phyloP scores from a whole-genome alignment of 2,797 vertebrate genomes.

The Acrocephalus scirpaceus region DNA sequence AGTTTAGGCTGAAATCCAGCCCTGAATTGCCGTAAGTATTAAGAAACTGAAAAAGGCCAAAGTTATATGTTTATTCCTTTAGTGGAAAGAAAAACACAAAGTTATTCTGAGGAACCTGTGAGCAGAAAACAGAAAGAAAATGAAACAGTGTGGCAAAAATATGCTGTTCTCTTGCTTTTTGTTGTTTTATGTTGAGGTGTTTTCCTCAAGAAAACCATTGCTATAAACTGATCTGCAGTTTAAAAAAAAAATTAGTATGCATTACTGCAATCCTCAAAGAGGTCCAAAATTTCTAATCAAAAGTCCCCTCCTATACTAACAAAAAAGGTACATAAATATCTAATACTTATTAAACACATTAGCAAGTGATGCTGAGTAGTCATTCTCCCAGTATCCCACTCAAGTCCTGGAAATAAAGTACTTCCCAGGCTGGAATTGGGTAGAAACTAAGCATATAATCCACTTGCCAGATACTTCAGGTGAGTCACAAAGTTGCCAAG shows the following conservation, averaged over 20 bases:
- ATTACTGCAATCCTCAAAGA: background rate
- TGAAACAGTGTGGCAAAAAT: background rate
- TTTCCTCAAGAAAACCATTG: background rate
- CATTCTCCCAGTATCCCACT: background rate
- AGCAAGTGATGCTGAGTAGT: background rate
- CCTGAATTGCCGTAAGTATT: background rate
- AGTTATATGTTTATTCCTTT: background rate
- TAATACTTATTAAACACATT: rapidly evolving
- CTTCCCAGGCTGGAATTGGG: background rate
- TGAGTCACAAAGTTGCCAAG: background rate
- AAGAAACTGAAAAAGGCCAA: background rate
- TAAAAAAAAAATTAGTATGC: background rate
- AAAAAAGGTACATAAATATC: background rate
- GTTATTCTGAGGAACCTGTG: background rate
- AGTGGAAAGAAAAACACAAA: background rate
- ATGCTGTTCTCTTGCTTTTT: background rate
- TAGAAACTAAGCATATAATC: background rate
- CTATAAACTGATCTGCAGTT: background rate
- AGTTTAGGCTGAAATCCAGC: background rate
- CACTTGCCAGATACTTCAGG: background rate
- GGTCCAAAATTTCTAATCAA: background rate
- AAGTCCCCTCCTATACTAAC: background rate
- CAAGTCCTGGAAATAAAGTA: background rate
- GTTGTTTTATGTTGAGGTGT: background rate
- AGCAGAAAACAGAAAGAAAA: background rate